Percentiles rank a stretch among this genome's conserved stretches.
Evolutionary conservation across 2,888 invertebrate species (phyloP).

Genomic region (Tupiocoris notatus): DNA sequence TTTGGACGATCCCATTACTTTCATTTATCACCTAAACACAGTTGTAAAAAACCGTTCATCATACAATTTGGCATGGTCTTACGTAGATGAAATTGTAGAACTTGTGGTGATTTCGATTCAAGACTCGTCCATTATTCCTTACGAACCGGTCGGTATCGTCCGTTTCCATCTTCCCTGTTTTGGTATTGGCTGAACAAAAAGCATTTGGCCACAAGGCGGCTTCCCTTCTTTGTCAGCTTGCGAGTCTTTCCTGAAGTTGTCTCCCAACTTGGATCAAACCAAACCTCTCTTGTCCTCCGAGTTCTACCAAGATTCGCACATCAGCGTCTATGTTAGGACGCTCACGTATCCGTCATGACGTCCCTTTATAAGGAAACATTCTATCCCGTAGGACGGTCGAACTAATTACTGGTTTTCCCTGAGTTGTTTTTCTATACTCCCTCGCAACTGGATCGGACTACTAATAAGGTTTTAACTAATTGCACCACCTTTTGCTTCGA

Average conservation of each 20-base stretch:
- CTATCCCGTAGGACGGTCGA: background rate
- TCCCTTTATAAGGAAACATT: background rate
- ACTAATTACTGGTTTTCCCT: constrained; percentile 29
- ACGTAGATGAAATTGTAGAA: no score
- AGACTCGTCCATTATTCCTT: background rate
- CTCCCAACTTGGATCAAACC: background rate
- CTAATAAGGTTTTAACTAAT: constrained; percentile 31
- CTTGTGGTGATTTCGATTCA: no score
- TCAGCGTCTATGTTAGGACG: background rate
- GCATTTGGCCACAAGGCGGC: background rate
- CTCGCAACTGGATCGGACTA: constrained; percentile 18
- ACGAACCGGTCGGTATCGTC: background rate
- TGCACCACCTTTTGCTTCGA: background rate
- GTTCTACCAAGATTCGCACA: no score
- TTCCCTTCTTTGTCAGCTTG: no score
- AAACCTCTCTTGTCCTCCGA: background rate
- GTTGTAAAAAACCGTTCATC: no score
- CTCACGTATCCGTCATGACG: background rate
- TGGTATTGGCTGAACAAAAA: background rate
- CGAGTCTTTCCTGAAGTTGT: background rate
- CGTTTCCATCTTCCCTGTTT: background rate
- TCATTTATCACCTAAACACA: no score
- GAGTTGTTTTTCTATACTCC: background rate
- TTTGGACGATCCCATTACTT: no score
- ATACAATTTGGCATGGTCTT: no score